Conservation (phyloP, 1,140 invertebrate genomes). For the Temnothorax longispinosus region DNA sequence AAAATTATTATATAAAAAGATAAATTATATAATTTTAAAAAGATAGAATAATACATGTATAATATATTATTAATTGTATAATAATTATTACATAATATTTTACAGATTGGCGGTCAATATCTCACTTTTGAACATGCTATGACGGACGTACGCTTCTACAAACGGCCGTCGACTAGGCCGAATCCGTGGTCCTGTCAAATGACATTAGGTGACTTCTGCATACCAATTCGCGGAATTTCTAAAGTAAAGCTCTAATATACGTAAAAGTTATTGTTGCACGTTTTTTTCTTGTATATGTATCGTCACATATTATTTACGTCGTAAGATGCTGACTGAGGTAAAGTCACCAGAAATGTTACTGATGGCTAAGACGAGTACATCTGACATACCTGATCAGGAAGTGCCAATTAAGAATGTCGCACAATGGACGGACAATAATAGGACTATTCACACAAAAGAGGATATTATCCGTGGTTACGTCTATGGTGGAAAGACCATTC, state of each 20-base stretch:
- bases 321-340: conserved; percentile 26
- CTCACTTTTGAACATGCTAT: conserved; percentile 66
- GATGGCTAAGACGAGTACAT: background rate
- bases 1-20: background rate
- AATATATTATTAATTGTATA: background rate
- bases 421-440: conserved; percentile 59
- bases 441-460: conserved; percentile 44
- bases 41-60: too few species aligned
- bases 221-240: conserved; percentile 64
- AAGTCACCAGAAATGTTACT: conserved; percentile 41
- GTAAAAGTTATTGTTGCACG: background rate
- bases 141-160: conserved; percentile 65
- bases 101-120: conserved; percentile 66
- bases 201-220: conserved; percentile 59
- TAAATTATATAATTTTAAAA: background rate
- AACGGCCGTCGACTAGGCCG: conserved; percentile 2
- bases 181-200: conserved; percentile 62
- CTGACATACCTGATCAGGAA: background rate
- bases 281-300: background rate
- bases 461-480: conserved; percentile 73
- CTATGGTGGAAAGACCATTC: conserved; percentile 72
- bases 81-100: conserved; percentile 20
- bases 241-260: conserved; percentile 61
- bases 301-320: conserved; percentile 5
- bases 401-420: background rate